Evolutionary conservation across 1,140 invertebrate species (phyloP).

Genomic region (Riptortus pedestris): DNA sequence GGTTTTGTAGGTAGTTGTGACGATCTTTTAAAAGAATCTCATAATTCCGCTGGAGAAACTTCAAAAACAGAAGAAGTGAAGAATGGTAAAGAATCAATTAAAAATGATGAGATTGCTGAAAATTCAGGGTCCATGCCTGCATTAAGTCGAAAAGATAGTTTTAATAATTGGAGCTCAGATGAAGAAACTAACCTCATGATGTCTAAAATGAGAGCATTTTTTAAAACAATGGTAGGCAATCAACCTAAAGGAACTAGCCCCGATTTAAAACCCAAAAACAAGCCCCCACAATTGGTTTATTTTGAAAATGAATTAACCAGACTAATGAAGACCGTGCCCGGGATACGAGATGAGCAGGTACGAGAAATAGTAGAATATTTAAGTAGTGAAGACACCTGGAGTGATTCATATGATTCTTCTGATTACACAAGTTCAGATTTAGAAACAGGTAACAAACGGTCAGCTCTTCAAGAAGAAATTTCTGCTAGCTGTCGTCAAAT

Average conservation of each 20-base stretch:
- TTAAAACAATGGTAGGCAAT: slow-evolving; percentile 68
- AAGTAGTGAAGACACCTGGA: slow-evolving; percentile 84
- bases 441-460: slow-evolving; percentile 54
- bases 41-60: slow-evolving; percentile 31
- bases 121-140: slow-evolving; percentile 38
- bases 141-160: slow-evolving; percentile 71
- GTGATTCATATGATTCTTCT: slow-evolving; percentile 80
- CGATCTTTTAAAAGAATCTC: slow-evolving; percentile 58
- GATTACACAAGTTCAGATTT: slow-evolving; percentile 82
- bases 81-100: slow-evolving; percentile 25
- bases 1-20: slow-evolving; percentile 81
- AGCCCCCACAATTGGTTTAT: slow-evolving; percentile 72
- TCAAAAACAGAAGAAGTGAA: slow-evolving; percentile 25
- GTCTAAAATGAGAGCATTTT: slow-evolving; percentile 84
- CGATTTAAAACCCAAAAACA: slow-evolving; percentile 35
- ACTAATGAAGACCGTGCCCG: slow-evolving; percentile 84
- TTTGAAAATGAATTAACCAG: slow-evolving; percentile 80
- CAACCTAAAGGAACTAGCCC: slow-evolving; percentile 35
- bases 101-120: slow-evolving; percentile 31
- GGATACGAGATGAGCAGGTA: slow-evolving; percentile 78
- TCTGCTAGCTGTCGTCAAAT: slow-evolving; percentile 79
- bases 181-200: slow-evolving; percentile 91
- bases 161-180: slow-evolving; percentile 86
- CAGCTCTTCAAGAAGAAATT: slow-evolving; percentile 69
- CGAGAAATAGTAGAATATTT: slow-evolving; percentile 83